Percentiles rank a stretch among this genome's conserved stretches.
Conservation (phyloP, 2,888 invertebrate genomes). For the Nemapogon koenigi region DNA sequence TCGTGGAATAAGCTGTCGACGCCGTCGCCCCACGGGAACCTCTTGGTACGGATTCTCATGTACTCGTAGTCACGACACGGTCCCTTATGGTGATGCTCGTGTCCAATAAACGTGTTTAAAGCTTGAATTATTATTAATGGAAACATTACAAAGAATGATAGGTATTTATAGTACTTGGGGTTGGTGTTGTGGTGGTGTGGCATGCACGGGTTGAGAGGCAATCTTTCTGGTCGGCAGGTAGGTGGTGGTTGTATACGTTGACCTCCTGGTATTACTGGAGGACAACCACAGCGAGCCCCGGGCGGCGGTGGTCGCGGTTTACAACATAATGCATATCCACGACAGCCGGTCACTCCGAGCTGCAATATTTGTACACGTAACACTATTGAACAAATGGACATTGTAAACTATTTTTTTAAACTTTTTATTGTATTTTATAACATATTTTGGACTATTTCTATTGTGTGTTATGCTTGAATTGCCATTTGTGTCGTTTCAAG, state of each 20-base stretch:
- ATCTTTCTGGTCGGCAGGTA: slow-evolving; percentile 27
- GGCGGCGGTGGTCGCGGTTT: slow-evolving; percentile 28
- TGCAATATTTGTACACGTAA: too few relatives aligned
- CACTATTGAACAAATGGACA: too few relatives aligned
- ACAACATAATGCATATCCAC: slow-evolving; percentile 27
- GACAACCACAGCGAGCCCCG: slow-evolving; percentile 24
- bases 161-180: slow-evolving; percentile 34
- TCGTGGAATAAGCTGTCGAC: slow-evolving; percentile 85
- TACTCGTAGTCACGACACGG: slow-evolving; percentile 71
- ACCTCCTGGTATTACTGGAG: slow-evolving; percentile 24
- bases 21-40: slow-evolving; percentile 93
- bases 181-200: slow-evolving; percentile 29
- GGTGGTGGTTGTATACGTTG: slow-evolving; percentile 26
- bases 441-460: too few relatives aligned
- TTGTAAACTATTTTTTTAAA: too few relatives aligned
- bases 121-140: slow-evolving; percentile 36
- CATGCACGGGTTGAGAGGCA: slow-evolving; percentile 32
- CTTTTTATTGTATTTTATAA: too few relatives aligned
- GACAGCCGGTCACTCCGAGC: slow-evolving; percentile 14
- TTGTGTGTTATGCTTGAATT: too few relatives aligned
- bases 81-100: slow-evolving; percentile 23
- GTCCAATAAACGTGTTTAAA: slow-evolving; percentile 22
- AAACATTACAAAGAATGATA: slow-evolving; percentile 32
- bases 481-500: too few relatives aligned
- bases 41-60: slow-evolving; percentile 77